Base-by-base conservation (phyloP, 2,888 invertebrate species). In the Nowickia ferox region DNA sequence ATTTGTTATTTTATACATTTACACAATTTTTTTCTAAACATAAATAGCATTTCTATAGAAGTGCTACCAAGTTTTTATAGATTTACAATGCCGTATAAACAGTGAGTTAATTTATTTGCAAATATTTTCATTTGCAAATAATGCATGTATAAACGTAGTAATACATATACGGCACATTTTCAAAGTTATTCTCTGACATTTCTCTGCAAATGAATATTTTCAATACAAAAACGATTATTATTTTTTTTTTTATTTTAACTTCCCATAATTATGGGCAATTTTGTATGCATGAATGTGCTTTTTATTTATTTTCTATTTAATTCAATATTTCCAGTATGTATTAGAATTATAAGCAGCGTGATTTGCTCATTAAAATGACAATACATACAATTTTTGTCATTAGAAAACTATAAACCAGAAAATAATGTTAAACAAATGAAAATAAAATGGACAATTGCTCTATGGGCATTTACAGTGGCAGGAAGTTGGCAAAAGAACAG, bases 311-410 rank as follows among this genome's bases (percentile, higher is more conserved):
- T 72, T 40, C 65, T 8, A 75, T 81, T 68, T 61, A 68, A 81
- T 75, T 75, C 15, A 61, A 75, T 61, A 38, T 76, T 71, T 63
- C 30, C 40, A 13, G 22, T 38, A 44, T 63, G 63, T 63, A 55
- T 69, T 76, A 38, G 53, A 17, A 61, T 61, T 82, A 69, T 75
- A 69, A 75, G 15, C 19, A n/a, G 3, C 5, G 13, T 57, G 22
- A 76, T 69, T 82, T 76, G 75, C 46, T 76, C 76, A 69, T 55
- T 71, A n/a, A 82, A 82, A 82, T 63, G 55, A 81, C 68, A 81
- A 75, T 68, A 15, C 1, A 59, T 68, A 10, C 0, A 59, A 22
- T 48, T 66, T 44, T 11, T 40, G 57, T 19, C 11, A 48, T 74
- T 72, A 30, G 30, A 30, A 74, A 42, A 57, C 42, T 19, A 17